phyloP scores from a whole-genome alignment of 2,888 invertebrate genomes.

The Orchesella flavescens region DNA sequence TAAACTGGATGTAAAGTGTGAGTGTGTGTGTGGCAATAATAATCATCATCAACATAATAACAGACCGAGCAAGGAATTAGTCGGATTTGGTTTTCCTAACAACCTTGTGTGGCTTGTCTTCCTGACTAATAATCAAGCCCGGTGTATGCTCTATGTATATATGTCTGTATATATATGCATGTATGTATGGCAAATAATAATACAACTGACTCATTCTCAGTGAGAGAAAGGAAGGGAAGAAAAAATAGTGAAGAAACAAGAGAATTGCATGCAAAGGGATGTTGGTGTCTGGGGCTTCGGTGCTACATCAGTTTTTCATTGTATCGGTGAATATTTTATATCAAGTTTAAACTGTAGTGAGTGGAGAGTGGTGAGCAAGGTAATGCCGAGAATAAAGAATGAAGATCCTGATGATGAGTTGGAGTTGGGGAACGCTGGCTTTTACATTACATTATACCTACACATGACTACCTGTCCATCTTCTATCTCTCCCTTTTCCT shows the following conservation, averaged over 20 bases:
- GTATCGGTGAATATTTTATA: slow-evolving; percentile 20
- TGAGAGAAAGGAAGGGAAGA: slow-evolving; percentile 1
- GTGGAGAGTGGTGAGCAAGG: background rate
- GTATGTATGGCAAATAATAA: background rate
- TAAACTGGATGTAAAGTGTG: slow-evolving; percentile 63
- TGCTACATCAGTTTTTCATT: background rate
- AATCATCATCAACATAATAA: slow-evolving; percentile 63
- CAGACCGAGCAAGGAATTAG: slow-evolving; percentile 56
- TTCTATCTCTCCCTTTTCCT: background rate
- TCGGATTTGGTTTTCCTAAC: slow-evolving; percentile 60
- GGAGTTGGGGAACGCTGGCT: background rate
- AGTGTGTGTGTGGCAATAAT: slow-evolving; percentile 63
- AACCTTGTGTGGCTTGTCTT: slow-evolving; percentile 62
- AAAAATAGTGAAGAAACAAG: background rate
- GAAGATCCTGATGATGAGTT: slow-evolving; percentile 1
- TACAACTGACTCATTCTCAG: background rate
- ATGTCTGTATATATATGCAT: background rate
- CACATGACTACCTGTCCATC: slow-evolving; percentile 16
- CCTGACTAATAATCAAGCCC: slow-evolving; percentile 43
- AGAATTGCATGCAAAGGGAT: background rate
- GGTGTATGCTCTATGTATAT: background rate
- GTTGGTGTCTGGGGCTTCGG: background rate
- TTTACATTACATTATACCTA: background rate
- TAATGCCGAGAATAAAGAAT: slow-evolving; percentile 10
- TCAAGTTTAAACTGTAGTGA: slow-evolving; percentile 15